Conservation (phyloP, 2,113 vertebrate species). For the Ctenodactylus gundi region DNA sequence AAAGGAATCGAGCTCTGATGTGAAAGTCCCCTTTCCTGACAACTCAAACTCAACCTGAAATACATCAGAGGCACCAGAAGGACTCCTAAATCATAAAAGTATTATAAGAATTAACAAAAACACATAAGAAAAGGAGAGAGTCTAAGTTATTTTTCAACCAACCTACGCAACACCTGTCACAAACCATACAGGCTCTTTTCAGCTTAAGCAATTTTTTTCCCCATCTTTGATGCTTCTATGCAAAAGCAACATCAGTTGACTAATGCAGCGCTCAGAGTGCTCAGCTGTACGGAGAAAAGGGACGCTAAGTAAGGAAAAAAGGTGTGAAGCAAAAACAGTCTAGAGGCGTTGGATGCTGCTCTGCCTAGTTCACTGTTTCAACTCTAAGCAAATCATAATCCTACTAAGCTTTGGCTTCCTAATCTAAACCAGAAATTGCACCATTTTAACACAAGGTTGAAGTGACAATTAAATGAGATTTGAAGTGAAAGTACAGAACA, state of each 20-base stretch:
- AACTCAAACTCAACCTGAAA: constrained; percentile 52
- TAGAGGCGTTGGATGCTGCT: background rate
- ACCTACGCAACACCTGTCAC: constrained; percentile 73
- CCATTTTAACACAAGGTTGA: constrained; percentile 27
- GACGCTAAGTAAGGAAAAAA: background rate
- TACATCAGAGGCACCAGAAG: constrained; percentile 62
- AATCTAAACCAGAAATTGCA: background rate
- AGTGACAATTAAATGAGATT: constrained; percentile 9
- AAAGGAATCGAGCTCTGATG: constrained; percentile 25
- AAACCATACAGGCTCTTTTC: constrained; percentile 53
- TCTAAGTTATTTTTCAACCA: constrained; percentile 74
- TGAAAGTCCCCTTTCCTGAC: constrained; percentile 54
- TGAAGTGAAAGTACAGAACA: background rate
- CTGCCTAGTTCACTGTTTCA: background rate
- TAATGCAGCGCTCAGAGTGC: background rate
- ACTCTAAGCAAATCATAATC: constrained; percentile 44
- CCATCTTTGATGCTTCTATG: background rate
- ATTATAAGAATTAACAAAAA: constrained; percentile 72
- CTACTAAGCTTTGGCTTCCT: background rate
- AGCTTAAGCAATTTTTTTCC: constrained; percentile 54
- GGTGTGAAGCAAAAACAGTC: background rate
- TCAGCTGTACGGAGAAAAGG: background rate
- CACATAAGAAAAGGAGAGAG: constrained; percentile 57
- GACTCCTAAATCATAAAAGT: constrained; percentile 50
- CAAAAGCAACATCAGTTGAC: constrained; percentile 46